phyloP scores from a whole-genome alignment of 2,113 vertebrate species.

The Calonectris borealis region DNA sequence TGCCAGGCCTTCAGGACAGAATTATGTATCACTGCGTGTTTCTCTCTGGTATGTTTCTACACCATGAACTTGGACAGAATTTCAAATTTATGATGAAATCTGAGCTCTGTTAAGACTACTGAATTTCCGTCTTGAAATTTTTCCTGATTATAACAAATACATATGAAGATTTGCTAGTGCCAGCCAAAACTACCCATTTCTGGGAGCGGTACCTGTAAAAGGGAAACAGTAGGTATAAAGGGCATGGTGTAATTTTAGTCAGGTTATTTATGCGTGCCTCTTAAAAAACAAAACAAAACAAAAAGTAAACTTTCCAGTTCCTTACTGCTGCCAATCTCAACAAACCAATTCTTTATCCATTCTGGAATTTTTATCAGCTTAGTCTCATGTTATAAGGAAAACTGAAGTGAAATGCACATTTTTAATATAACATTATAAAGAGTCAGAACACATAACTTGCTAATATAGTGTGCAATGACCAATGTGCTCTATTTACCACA shows the following conservation, averaged over 20 bases:
- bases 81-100: constrained; percentile 36
- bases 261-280: background rate
- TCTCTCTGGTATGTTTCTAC: constrained; percentile 19
- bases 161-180: background rate
- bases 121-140: constrained; percentile 15
- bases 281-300: background rate
- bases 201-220: constrained; percentile 20
- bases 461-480: background rate
- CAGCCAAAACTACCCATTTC: background rate
- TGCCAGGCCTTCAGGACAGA: constrained; percentile 44
- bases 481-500: background rate
- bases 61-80: constrained; percentile 24
- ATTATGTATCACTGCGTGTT: background rate
- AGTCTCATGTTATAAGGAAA: constrained; percentile 10
- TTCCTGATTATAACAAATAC: background rate
- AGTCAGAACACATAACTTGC: background rate
- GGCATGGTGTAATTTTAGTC: background rate
- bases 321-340: constrained; percentile 18
- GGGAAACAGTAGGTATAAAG: background rate
- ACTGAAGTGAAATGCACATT: background rate
- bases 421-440: background rate
- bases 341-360: constrained; percentile 46
- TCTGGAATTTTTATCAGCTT: constrained; percentile 46
- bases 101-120: constrained; percentile 26
- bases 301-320: background rate